Evolutionary conservation across 53 echinoderm and acorn worm genomes (phyloP).

Genomic region (Holothuria leucospilota): DNA sequence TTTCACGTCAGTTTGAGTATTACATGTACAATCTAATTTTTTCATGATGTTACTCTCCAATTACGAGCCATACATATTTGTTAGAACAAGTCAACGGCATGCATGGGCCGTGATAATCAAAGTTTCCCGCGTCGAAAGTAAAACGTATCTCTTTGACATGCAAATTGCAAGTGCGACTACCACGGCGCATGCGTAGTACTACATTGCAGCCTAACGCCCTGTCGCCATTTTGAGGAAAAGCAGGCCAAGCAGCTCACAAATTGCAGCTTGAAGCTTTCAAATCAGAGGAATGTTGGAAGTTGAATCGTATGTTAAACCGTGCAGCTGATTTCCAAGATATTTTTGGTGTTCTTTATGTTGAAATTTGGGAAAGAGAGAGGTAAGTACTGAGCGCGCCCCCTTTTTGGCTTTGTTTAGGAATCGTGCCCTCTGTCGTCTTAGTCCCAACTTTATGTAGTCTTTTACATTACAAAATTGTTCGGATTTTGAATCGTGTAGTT

Average conservation of each 20-base stretch:
- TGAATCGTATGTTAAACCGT: neutral
- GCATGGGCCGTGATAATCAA: neutral
- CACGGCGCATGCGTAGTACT: conserved; percentile 15
- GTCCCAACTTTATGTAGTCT: conserved; percentile 28
- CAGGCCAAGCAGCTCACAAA: conserved; percentile 24
- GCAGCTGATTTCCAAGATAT: conserved; percentile 8
- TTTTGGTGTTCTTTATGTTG: neutral
- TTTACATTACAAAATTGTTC: conserved; percentile 32
- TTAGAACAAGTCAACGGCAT: too few relatives aligned
- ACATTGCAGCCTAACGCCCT: conserved; percentile 19
- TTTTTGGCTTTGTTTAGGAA: conserved; percentile 52
- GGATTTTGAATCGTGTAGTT: too few relatives aligned
- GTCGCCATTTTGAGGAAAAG: conserved; percentile 54
- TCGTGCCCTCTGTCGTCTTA: conserved; percentile 46
- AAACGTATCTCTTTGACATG: conserved; percentile 21
- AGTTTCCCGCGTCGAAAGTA: conserved; percentile 18
- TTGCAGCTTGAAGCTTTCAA: neutral
- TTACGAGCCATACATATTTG: too few relatives aligned
- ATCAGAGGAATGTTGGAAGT: neutral
- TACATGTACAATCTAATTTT: too few relatives aligned
- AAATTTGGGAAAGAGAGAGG: conserved; percentile 20
- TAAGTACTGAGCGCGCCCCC: conserved; percentile 51
- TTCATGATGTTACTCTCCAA: too few relatives aligned
- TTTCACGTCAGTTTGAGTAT: too few relatives aligned
- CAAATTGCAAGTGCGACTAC: conserved; percentile 6